A percentile compares a stretch with the other conserved stretches of the same genome.
Conservation (phyloP, 2,113 vertebrate species). For the Erinaceus europaeus region DNA sequence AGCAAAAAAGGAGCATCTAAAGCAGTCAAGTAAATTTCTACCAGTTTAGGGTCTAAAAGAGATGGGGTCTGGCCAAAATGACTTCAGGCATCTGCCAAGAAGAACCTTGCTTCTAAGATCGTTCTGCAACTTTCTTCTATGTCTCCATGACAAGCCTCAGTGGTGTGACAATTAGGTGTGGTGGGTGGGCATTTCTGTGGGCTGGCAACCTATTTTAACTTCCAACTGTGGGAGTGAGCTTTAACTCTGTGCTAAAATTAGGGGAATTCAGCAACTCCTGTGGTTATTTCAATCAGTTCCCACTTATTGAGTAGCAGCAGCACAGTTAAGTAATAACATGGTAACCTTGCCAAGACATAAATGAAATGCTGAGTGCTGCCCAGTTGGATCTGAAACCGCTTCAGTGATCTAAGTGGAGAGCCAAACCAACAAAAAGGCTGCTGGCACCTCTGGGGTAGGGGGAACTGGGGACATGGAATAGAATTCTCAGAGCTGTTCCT, state of each 20-base stretch:
- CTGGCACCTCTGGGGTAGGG: conserved; percentile 9
- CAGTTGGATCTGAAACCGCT: conserved; percentile 65
- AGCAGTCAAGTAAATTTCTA: not conserved
- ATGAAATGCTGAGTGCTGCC: conserved; percentile 69
- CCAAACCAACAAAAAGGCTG: conserved; percentile 61
- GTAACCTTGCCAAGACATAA: conserved; percentile 74
- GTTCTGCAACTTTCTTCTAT: conserved; percentile 33
- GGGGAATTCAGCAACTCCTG: conserved; percentile 73
- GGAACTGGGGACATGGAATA: conserved; percentile 21
- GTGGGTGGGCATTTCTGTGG: conserved; percentile 77
- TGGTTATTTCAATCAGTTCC: conserved; percentile 78
- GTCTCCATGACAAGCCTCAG: conserved; percentile 63
- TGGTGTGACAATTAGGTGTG: conserved; percentile 71
- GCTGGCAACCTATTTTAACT: conserved; percentile 77
- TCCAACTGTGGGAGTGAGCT: conserved; percentile 75
- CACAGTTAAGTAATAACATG: conserved; percentile 74
- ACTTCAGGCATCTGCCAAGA: conserved; percentile 33
- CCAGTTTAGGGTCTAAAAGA: not conserved
- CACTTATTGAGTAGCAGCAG: conserved; percentile 73
- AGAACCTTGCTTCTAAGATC: conserved; percentile 46
- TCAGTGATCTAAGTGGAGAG: conserved; percentile 70
- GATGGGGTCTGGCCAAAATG: not conserved
- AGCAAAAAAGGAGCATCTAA: not conserved
- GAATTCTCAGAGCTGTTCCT: not conserved
- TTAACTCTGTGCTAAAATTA: conserved; percentile 77